Percentiles rank a stretch among this genome's conserved stretches.
Evolutionary conservation across 1,140 invertebrate genomes (phyloP).

Genomic region (Stegodyphus mimosarum): DNA sequence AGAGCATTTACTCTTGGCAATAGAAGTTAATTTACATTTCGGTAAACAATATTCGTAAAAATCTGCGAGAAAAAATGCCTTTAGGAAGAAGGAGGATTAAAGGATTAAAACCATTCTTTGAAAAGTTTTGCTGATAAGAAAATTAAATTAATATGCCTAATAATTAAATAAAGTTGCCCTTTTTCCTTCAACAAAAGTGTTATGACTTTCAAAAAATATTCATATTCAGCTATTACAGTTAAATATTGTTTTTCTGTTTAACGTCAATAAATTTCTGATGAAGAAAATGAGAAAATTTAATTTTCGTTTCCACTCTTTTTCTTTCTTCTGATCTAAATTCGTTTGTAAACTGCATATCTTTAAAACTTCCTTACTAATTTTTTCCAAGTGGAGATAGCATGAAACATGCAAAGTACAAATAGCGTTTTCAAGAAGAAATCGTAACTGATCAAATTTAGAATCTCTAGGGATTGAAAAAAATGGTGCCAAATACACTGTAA

Average conservation of each 20-base stretch:
- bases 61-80: constrained; percentile 30
- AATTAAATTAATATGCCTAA: constrained; percentile 54
- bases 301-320: constrained; percentile 1
- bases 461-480: no score
- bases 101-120: constrained; percentile 52
- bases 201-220: constrained; percentile 18
- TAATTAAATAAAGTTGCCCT: constrained; percentile 47
- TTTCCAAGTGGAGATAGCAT: no score
- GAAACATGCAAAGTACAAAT: no score
- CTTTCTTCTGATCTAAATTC: constrained; percentile 15
- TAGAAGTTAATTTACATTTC: constrained; percentile 44
- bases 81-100: constrained; percentile 41
- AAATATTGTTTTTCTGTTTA: constrained; percentile 21
- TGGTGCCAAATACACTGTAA: no score
- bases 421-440: no score
- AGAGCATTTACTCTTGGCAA: not conserved
- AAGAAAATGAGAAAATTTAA: constrained; percentile 40
- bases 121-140: constrained; percentile 38
- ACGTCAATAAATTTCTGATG: not conserved
- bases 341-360: no score
- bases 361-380: no score
- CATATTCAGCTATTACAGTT: constrained; percentile 9
- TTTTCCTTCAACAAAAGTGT: constrained; percentile 12
- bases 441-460: no score
- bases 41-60: constrained; percentile 38